Evolutionary conservation across 2,888 invertebrate genomes (phyloP), one percentile per base, ranked within the genome.

Genomic region (Acanthosepion pharaonis): DNA sequence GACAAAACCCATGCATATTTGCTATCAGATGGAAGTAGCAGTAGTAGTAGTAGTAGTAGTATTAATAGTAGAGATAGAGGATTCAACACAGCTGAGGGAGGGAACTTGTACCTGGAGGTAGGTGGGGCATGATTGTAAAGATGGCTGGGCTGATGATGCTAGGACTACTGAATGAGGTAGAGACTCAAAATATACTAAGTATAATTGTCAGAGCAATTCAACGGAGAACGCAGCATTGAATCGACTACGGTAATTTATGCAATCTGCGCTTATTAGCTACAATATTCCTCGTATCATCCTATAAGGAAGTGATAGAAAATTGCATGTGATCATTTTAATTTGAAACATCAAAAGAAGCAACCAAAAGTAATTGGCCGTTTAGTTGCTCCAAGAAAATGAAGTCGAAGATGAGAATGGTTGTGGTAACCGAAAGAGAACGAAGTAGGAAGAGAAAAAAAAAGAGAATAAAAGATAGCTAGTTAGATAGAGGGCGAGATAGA

Each of bases 301-400:
- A n/a, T n/a, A 33, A 78, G 78, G 78, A 78, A 78, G 78, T 15
- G 78, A 78, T 78, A 33, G 78, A 78, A 78, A 78, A 78, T 78
- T 78, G 78, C 78, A 33, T 78, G 78, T 78, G n/a, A 78, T 78
- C 78, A 78, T 78, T 78, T 78, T 78, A 78, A 78, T 78, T 78
- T 78, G 78, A 78, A 78, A 78, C 78, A 78, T 78, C 78, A 78
- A 78, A 78, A 78, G 78, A 78, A 78, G 78, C 78, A 78, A 78
- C 78, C 78, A 78, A 78, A 33, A 78, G n/a, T 78, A 78, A 78
- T 78, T 78, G 78, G 78, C 78, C 78, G 78, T 78, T 78, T 78
- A 78, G 78, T 78, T 78, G 78, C n/a, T n/a, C 78, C n/a, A 33
- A n/a, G 78, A 78, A 78, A 78, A 78, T 78, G n/a, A 23, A n/a